Evolutionary conservation across 2,113 vertebrate species (phyloP), one percentile per base, ranked within the genome.

Genomic region (Parotia lawesii): DNA sequence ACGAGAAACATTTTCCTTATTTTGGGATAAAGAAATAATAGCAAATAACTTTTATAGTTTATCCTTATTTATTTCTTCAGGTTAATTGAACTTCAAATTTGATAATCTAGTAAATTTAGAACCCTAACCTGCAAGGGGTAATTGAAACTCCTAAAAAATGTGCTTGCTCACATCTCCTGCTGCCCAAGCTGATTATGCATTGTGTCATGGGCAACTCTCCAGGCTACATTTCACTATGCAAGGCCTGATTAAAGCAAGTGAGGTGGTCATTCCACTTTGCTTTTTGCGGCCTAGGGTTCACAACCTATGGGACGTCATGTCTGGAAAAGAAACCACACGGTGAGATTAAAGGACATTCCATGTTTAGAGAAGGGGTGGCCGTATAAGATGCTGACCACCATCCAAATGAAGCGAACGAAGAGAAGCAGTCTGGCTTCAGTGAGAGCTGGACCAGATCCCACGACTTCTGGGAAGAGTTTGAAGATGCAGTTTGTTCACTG

Each of bases 71-170:
- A 92, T 78, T 93, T 80, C 40, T 48, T 64, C 31, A 40, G 57
- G 79, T 92, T 93, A 96, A 94, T 94, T 90, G 69, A 65, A 78
- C 87, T 85, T 62, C 45, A 35, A 22, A 29, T 58, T 90, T 89
- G 37, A 78, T 72, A 67, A 80, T 8, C 35, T 47, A 66, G 62
- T 45, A 75, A 91, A 89, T 94, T 94, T 78, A 91, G 42, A 94
- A 66, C 50, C 7, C 27, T 82, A 64, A 61, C 42, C 13, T 93
- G 33, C 54, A 95, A 85, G 47, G 37, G 45, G 86, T 94, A 93
- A 96, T 87, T 89, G 50, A 82, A 89, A 18, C 15, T 76, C 50
- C 66, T 89, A 77, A 65, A 85, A 93, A 79, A 47, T 74, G 3
- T 87, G 53, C 24, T 89, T 78, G 50, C 74, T 85, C 29, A 53